These are phyloP conservation scores for Ctenodactylus gundi DNA, from an alignment of 2,113 vertebrate genomes.

Conservation along the genomic window DNA sequence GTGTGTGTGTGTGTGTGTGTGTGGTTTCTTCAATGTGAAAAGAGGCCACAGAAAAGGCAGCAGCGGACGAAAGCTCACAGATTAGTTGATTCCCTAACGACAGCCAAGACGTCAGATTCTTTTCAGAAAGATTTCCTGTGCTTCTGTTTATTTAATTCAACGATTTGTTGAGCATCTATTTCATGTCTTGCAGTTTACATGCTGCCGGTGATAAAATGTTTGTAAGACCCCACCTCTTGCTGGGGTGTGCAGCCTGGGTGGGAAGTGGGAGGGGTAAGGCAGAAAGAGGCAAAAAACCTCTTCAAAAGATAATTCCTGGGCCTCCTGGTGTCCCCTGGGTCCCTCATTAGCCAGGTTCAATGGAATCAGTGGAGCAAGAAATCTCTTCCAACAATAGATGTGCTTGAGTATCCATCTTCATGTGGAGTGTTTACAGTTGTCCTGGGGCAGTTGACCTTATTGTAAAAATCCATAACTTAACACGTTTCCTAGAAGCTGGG, in stretches of 20 bases:
- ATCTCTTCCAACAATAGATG: not conserved
- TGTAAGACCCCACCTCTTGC: too few species aligned
- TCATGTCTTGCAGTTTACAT: not conserved
- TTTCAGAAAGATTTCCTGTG: not conserved
- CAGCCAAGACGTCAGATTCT: rapidly evolving
- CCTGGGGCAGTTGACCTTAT: not conserved
- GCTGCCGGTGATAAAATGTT: not conserved
- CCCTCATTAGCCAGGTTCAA: not conserved
- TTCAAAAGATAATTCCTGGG: not conserved
- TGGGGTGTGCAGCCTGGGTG: too few species aligned
- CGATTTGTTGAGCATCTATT: not conserved
- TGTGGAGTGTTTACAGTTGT: not conserved
- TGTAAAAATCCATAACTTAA: not conserved
- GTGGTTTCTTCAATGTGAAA: not conserved
- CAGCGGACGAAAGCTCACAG: not conserved
- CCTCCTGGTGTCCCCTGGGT: not conserved
- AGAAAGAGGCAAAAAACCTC: not conserved
- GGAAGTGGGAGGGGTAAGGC: too few species aligned
- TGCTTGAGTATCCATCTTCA: not conserved
- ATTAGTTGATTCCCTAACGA: rapidly evolving
- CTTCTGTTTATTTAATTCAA: not conserved
- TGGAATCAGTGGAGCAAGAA: rapidly evolving
- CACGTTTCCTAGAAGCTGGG: not conserved
- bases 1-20: not conserved
- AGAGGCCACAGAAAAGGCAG: not conserved